These are phyloP conservation scores for Virgularia gustaviana DNA, from an alignment of 92 coral and sea anemone genomes.

Conservation along the genomic window DNA sequence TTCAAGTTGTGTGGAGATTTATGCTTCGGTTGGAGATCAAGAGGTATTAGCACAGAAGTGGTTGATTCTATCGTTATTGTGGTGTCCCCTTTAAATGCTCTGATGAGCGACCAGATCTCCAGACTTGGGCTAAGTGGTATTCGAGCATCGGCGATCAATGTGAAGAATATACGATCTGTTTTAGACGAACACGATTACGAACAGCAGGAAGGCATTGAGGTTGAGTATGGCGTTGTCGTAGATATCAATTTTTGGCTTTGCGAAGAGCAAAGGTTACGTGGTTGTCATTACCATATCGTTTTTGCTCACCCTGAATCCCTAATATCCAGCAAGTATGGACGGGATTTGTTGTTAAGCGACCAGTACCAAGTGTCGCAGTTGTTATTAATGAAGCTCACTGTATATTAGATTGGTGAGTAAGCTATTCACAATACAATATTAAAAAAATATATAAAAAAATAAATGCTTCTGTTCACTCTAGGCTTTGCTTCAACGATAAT, in stretches of 20 bases:
- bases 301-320: conserved; percentile 17
- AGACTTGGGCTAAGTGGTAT: neutral
- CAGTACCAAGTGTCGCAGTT: neutral
- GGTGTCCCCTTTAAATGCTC: neutral
- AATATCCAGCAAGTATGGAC: conserved; percentile 1
- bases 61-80: neutral
- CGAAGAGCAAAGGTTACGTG: conserved; percentile 1
- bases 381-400: conserved; percentile 20
- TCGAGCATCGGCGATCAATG: neutral
- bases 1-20: neutral
- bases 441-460: neutral
- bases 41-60: neutral
- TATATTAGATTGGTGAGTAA: conserved; percentile 16
- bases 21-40: neutral
- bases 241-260: neutral
- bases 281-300: neutral
- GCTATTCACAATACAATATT: no score
- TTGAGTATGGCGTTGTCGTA: no score
- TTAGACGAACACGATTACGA: neutral
- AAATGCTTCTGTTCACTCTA: neutral
- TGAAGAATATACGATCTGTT: neutral
- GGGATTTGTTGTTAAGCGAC: neutral
- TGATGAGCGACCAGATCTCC: no score
- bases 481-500: no score
- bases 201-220: neutral